Percentiles rank a stretch among this genome's conserved stretches.
Conservation (phyloP, 2,113 vertebrate genomes). For the Phalacrocorax aristotelis region DNA sequence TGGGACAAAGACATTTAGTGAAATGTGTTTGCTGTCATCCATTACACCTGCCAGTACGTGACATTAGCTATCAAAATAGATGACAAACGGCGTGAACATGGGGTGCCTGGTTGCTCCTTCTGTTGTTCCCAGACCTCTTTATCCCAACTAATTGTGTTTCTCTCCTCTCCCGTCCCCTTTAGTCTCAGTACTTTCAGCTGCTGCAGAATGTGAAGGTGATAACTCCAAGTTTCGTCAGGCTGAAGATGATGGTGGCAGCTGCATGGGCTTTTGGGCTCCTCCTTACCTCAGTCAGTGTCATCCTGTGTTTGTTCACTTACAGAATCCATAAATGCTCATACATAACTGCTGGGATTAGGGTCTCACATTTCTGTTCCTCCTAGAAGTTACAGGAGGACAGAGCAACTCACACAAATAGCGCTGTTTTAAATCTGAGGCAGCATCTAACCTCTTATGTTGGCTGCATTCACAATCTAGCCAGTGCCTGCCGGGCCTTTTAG, state of each 20-base stretch:
- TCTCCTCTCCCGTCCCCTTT: neutral
- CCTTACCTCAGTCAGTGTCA: neutral
- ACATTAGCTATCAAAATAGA: constrained; percentile 25
- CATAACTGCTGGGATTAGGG: neutral
- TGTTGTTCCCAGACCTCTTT: constrained; percentile 1
- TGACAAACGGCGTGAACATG: constrained; percentile 31
- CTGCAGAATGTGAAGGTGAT: neutral
- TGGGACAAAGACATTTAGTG: constrained; percentile 43
- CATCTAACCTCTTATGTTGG: neutral
- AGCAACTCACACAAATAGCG: neutral
- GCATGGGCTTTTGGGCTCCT: neutral
- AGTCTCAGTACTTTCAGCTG: neutral
- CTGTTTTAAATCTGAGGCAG: neutral
- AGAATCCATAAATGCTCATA: neutral
- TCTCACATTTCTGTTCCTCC: neutral
- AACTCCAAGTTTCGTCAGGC: neutral
- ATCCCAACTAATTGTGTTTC: neutral
- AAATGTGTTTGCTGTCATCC: constrained; percentile 54
- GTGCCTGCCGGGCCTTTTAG: neutral
- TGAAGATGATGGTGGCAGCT: neutral
- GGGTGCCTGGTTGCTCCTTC: constrained; percentile 36
- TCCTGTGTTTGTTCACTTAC: neutral
- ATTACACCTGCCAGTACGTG: constrained; percentile 34
- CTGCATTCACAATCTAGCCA: neutral
- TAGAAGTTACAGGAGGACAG: neutral